phyloP scores from a whole-genome alignment of 2,797 vertebrate genomes.

The Brachyrhaphis roseni region DNA sequence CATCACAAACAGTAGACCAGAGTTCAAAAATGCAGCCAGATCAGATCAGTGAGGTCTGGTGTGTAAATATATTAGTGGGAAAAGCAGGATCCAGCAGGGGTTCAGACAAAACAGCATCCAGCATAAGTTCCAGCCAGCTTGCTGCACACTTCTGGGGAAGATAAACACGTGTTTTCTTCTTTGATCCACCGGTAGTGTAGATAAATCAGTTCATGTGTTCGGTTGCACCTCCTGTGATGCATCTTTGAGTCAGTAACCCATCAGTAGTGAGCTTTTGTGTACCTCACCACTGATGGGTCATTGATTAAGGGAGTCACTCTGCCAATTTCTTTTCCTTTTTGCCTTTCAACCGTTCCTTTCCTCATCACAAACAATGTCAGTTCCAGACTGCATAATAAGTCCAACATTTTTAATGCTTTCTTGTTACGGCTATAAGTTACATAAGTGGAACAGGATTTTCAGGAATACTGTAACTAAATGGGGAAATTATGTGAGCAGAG shows the following conservation, averaged over 20 bases:
- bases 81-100: constrained; percentile 5
- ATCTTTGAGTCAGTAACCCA: constrained; percentile 19
- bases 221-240: constrained; percentile 4
- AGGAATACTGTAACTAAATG: constrained; percentile 5
- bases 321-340: background rate
- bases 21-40: constrained; percentile 29
- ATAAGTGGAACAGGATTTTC: constrained; percentile 13
- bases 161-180: constrained; percentile 9
- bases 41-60: constrained; percentile 32
- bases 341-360: constrained; percentile 1
- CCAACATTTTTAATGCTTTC: constrained; percentile 13
- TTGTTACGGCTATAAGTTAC: constrained; percentile 4
- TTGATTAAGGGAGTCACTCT: constrained; percentile 25
- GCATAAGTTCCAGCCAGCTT: constrained; percentile 6
- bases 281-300: constrained; percentile 11
- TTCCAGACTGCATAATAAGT: background rate
- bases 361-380: constrained; percentile 3
- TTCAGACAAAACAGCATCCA: constrained; percentile 9
- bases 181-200: constrained; percentile 2
- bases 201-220: constrained; percentile 16
- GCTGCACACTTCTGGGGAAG: background rate
- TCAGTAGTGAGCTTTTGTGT: constrained; percentile 1
- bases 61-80: constrained; percentile 21
- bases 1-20: background rate
- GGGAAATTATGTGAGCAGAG: constrained; percentile 10